Percentiles rank a stretch among this genome's conserved stretches.
Conservation (phyloP, 2,888 invertebrate species). For the Sthenelais limicola region DNA sequence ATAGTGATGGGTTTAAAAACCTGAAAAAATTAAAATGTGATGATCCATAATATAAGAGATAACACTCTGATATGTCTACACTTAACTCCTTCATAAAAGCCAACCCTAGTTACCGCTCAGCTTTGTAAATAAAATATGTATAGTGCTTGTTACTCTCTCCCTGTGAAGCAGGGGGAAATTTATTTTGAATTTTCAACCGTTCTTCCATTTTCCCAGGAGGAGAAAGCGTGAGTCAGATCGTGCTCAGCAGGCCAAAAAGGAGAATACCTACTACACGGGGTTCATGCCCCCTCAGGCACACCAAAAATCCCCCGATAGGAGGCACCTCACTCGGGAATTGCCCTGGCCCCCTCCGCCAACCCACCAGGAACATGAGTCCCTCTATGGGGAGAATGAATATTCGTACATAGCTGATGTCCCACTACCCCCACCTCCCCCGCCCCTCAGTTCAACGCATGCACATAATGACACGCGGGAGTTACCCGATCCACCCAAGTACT, state of each 20-base stretch:
- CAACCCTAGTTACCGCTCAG: too few species aligned
- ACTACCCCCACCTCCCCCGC: slow-evolving; percentile 23
- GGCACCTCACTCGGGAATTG: slow-evolving; percentile 31
- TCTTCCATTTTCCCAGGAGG: slow-evolving; percentile 22
- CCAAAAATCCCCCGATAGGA: slow-evolving; percentile 28
- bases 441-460: slow-evolving; percentile 13
- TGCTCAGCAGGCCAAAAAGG: slow-evolving; percentile 31
- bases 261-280: slow-evolving; percentile 40
- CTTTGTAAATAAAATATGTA: too few species aligned
- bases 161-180: too few species aligned
- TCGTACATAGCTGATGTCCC: slow-evolving; percentile 41
- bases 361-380: slow-evolving; percentile 22
- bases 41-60: too few species aligned
- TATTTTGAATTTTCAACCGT: neutral
- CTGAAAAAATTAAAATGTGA: too few species aligned
- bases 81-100: too few species aligned
- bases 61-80: too few species aligned
- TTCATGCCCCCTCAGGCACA: slow-evolving; percentile 40
- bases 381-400: slow-evolving; percentile 40
- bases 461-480: slow-evolving; percentile 25
- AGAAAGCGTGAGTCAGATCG: slow-evolving; percentile 13
- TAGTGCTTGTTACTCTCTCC: too few species aligned
- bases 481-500: slow-evolving; percentile 41
- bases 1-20: too few species aligned
- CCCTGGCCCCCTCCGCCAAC: slow-evolving; percentile 38